Percentiles rank a stretch among this genome's conserved stretches.
Evolutionary conservation across 2,113 vertebrate genomes (phyloP).

Genomic region (Xyliphius kryptos): DNA sequence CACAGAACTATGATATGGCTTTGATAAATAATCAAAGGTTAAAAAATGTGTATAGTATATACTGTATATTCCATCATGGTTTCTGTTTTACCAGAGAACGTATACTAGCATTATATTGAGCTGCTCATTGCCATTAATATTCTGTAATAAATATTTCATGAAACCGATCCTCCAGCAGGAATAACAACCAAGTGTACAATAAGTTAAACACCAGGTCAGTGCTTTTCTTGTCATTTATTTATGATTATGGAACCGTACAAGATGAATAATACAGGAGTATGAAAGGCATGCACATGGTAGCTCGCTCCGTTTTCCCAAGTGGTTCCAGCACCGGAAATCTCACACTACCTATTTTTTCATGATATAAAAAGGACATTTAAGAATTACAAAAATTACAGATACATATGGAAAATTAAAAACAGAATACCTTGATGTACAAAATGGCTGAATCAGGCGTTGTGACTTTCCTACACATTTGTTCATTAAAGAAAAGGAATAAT

Average conservation of each 20-base stretch:
- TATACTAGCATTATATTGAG: no score
- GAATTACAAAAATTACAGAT: conserved; percentile 44
- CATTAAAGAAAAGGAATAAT: conserved; percentile 16
- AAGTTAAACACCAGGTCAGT: conserved; percentile 5
- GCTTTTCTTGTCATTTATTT: conserved; percentile 56
- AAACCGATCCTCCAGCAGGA: no score
- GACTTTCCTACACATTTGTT: conserved; percentile 12
- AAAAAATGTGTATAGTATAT: no score
- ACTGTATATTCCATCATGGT: no score
- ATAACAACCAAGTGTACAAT: no score
- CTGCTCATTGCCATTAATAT: no score
- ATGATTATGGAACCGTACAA: conserved; percentile 25
- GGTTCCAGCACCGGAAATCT: conserved; percentile 70
- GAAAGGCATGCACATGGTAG: conserved; percentile 65
- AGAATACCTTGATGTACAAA: conserved; percentile 21
- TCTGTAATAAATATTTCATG: no score
- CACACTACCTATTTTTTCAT: conserved; percentile 48
- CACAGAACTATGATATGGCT: no score
- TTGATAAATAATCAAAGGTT: no score
- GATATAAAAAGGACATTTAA: conserved; percentile 52
- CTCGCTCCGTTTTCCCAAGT: conserved; percentile 56
- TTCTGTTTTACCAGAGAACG: no score
- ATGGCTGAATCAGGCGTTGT: conserved; percentile 12
- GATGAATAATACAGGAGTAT: conserved; percentile 36
- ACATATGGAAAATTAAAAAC: background rate